Percentiles rank a stretch among this genome's conserved stretches.
These are phyloP conservation scores for Benitochromis conjunctus DNA, from an alignment of 2,113 vertebrate species.

Conservation along the genomic window DNA sequence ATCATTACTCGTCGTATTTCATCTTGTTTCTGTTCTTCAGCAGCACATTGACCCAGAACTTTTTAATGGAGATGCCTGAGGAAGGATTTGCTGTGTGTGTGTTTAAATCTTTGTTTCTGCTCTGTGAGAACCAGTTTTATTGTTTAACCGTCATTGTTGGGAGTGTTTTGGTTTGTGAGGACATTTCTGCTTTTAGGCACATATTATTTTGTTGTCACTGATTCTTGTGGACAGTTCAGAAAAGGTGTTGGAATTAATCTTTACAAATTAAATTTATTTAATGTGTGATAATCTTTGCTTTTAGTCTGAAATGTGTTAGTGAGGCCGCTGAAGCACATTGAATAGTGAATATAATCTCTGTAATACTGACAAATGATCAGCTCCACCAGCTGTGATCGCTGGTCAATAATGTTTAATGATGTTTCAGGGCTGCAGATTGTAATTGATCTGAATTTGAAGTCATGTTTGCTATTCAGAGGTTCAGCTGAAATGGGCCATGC, in stretches of 20 bases:
- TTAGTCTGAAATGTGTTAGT: no score
- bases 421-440: no score
- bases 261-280: no score
- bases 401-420: no score
- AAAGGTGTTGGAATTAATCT: background rate
- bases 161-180: background rate
- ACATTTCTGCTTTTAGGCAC: background rate
- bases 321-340: no score
- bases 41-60: background rate
- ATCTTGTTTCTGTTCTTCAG: background rate
- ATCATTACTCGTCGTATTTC: background rate
- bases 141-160: background rate
- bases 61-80: background rate
- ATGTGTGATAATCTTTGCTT: no score
- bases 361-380: no score
- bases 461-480: no score
- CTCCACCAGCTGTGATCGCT: no score
- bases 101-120: background rate
- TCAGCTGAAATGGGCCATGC: no score
- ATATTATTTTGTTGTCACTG: background rate
- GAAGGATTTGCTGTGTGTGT: background rate
- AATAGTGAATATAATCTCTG: no score
- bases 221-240: background rate
- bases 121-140: background rate
- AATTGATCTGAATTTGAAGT: no score